These are phyloP conservation scores for Nomada goodeniana DNA, from an alignment of 2,888 invertebrate genomes.

Conservation along the genomic window DNA sequence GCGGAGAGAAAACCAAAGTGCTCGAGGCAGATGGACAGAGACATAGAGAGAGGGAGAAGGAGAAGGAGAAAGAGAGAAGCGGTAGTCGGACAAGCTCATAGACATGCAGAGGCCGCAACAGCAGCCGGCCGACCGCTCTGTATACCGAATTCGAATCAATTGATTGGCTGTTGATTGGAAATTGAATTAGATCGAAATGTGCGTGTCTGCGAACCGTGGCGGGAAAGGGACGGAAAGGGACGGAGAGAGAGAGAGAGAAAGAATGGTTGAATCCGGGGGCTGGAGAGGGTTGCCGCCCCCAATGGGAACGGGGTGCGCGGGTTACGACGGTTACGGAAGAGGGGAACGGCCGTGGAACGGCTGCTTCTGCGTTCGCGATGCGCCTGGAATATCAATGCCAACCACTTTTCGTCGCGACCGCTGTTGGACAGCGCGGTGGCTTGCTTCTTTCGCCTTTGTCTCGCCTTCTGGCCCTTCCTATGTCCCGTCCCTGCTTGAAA, in stretches of 20 bases:
- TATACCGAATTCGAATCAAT: slow-evolving; percentile 86
- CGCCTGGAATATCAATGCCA: slow-evolving; percentile 81
- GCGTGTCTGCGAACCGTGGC: slow-evolving; percentile 80
- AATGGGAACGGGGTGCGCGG: slow-evolving; percentile 45
- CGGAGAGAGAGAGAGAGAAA: background rate
- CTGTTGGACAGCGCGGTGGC: slow-evolving; percentile 53
- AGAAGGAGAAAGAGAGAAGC: background rate
- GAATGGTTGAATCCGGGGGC: slow-evolving; percentile 15
- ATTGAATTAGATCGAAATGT: slow-evolving; percentile 86
- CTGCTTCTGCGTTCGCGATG: slow-evolving; percentile 79
- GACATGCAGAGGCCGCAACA: slow-evolving; percentile 79
- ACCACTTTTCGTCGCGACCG: slow-evolving; percentile 71
- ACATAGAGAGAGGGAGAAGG: background rate
- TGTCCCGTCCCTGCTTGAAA: background rate
- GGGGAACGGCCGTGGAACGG: slow-evolving; percentile 77
- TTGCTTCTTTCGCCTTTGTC: slow-evolving; percentile 27
- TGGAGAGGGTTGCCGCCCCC: slow-evolving; percentile 4
- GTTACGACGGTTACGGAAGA: slow-evolving; percentile 55
- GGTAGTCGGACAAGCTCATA: slow-evolving; percentile 73
- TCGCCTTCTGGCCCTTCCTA: background rate
- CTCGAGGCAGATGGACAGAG: background rate
- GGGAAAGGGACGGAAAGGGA: slow-evolving; percentile 33
- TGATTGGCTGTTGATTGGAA: slow-evolving; percentile 87
- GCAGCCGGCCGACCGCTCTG: slow-evolving; percentile 74
- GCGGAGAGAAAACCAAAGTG: background rate